Base-by-base conservation (phyloP, 2,797 vertebrate genomes). In the Taeniopygia guttata region DNA sequence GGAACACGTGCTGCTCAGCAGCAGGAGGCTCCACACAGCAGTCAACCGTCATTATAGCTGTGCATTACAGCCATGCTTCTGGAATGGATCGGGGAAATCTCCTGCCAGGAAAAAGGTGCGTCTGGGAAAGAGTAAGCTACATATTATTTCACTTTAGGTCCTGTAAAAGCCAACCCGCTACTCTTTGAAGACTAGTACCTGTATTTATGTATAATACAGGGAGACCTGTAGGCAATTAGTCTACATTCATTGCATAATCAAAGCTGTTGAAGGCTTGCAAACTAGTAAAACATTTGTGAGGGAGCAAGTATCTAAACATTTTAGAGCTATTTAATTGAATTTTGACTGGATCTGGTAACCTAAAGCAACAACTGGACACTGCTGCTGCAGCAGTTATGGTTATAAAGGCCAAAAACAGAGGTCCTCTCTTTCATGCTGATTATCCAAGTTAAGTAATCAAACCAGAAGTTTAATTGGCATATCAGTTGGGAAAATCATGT, bases 101-200 rank as follows among this genome's bases (percentile, higher is more conserved):
- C 94, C 89, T 91, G 89, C 84, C 68, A 95, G 90, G 70, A 85
- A 89, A 85, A 94, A 93, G 89, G 91, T 91, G 83, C 4, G 0
- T 81, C 76, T 93, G 85, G 87, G 83, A 90, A 88, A 87, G 58
- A 67, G 54, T 62, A 55, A 84, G 76, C 55, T 85, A 52, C 82
- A 85, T 91, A 67, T 95, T 96, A 93, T 87, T 95, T 94, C 83
- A 84, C 82, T 89, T 91, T 91, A 75, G 40, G 48, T 90, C 82
- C 79, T 84, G 54, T 93, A 84, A 95, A 96, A 93, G 58, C 46
- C 51, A 91, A 75, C 80, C 59, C 0, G 0, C 40, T 74, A 46
- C 58, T 81, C 70, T 95, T 96, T 91, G 94, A 96, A 83, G 87
- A 42, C 52, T 40, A 64, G 62, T 74, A 77, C 81, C 56, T 87